These are phyloP conservation scores for Cottus gobio DNA, from an alignment of 2,113 vertebrate genomes.

Conservation along the genomic window DNA sequence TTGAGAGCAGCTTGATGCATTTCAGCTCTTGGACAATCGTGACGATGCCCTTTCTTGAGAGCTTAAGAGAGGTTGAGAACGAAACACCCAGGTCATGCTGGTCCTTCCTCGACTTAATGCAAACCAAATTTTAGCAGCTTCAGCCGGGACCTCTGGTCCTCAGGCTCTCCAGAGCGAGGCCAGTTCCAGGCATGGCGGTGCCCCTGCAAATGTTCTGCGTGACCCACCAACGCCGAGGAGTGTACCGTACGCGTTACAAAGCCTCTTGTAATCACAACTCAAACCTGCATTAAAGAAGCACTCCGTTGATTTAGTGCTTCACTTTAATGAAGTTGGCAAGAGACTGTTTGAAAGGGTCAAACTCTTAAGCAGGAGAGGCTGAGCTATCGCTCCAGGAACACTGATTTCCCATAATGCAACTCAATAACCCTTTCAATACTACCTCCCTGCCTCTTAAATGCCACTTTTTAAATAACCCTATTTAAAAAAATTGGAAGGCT, in stretches of 20 bases:
- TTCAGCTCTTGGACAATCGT: not conserved
- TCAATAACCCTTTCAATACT: not conserved
- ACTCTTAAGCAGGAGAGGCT: not conserved
- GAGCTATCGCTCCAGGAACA: not conserved
- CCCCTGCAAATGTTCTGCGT: not conserved
- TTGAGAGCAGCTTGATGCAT: not conserved
- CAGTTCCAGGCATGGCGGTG: too few relatives aligned
- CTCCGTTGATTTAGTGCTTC: not conserved
- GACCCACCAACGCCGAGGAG: not conserved
- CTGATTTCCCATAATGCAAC: not conserved
- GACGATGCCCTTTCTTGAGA: not conserved
- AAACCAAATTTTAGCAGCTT: not conserved
- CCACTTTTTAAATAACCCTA: not conserved
- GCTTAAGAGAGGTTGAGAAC: not conserved
- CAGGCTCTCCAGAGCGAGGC: not conserved
- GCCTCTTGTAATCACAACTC: not conserved
- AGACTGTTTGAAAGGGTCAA: not conserved
- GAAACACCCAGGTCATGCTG: not conserved
- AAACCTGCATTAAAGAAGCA: not conserved
- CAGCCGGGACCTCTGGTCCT: not conserved
- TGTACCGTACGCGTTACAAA: not conserved
- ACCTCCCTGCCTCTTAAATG: not conserved
- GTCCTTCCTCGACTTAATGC: not conserved
- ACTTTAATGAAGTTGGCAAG: not conserved
- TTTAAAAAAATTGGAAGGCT: not conserved